Conservation (phyloP, 1,140 invertebrate genomes). For the Microvelia longipes region DNA sequence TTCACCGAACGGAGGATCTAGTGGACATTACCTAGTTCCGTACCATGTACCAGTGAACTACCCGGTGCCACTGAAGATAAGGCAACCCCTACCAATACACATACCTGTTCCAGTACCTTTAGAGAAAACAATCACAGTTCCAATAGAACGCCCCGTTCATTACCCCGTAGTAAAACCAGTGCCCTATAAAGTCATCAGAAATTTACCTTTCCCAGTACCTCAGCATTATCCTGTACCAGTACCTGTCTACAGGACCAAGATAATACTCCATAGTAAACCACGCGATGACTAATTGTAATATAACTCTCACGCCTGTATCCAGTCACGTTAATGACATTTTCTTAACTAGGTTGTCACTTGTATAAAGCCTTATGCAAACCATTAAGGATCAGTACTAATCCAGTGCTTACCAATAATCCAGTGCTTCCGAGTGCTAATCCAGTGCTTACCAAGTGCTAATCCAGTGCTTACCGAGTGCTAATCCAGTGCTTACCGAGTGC, state of each 20-base stretch:
- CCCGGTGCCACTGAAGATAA: not conserved
- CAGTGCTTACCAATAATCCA: too few species aligned
- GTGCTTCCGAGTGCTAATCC: too few species aligned
- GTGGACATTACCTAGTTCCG: not conserved
- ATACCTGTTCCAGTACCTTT: conserved; percentile 6
- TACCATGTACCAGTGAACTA: not conserved
- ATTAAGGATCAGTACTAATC: too few species aligned
- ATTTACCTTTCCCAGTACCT: conserved; percentile 8
- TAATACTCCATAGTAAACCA: not conserved
- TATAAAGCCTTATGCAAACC: too few species aligned
- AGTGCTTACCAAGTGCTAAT: too few species aligned
- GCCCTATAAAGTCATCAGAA: conserved; percentile 6
- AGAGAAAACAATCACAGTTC: conserved; percentile 7
- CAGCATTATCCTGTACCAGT: conserved; percentile 11
- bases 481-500: too few species aligned
- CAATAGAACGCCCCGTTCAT: conserved; percentile 5
- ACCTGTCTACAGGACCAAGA: conserved; percentile 10
- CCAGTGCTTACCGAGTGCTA: too few species aligned
- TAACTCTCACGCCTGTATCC: too few species aligned
- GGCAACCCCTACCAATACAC: conserved; percentile 6
- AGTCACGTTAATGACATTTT: too few species aligned
- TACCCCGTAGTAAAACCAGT: conserved; percentile 7
- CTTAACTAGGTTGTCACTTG: too few species aligned
- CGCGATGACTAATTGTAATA: too few species aligned
- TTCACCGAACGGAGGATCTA: too few species aligned